Percentiles rank a stretch among this genome's conserved stretches.
phyloP scores from a whole-genome alignment of 2,797 vertebrate genomes.

The Schizopygopsis pylzovi region DNA sequence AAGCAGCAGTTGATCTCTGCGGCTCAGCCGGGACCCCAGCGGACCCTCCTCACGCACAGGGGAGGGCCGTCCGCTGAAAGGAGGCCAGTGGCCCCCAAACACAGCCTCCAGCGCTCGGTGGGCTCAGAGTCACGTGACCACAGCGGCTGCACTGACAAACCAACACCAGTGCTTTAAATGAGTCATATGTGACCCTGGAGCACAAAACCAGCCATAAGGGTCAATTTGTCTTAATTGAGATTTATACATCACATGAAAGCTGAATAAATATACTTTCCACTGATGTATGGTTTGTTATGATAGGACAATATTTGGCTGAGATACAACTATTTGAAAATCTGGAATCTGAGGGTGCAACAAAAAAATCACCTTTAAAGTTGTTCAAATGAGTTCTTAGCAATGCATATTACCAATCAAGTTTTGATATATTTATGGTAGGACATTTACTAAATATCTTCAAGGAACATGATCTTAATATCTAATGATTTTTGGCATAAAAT shows the following conservation, averaged over 20 bases:
- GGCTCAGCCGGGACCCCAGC: slow-evolving; percentile 42
- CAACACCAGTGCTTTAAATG: background rate
- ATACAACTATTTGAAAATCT: background rate
- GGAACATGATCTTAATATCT: no score
- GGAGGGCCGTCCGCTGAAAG: slow-evolving; percentile 62
- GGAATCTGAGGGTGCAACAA: background rate
- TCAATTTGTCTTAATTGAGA: background rate
- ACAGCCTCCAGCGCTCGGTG: background rate
- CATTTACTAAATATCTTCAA: background rate
- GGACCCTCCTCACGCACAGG: slow-evolving; percentile 47
- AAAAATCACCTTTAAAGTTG: background rate
- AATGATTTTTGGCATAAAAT: no score
- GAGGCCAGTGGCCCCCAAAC: slow-evolving; percentile 60
- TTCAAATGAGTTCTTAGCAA: background rate
- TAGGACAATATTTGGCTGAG: background rate
- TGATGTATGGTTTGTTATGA: background rate
- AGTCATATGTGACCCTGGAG: background rate
- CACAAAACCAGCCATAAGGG: background rate
- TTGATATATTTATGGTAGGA: background rate
- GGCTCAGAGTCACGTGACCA: slow-evolving; percentile 6
- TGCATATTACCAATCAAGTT: background rate
- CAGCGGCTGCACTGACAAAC: background rate
- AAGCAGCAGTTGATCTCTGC: slow-evolving; percentile 73
- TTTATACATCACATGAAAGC: no score
- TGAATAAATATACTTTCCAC: background rate